Conservation (phyloP, 2,113 vertebrate species). For the Boleophthalmus pectinirostris region DNA sequence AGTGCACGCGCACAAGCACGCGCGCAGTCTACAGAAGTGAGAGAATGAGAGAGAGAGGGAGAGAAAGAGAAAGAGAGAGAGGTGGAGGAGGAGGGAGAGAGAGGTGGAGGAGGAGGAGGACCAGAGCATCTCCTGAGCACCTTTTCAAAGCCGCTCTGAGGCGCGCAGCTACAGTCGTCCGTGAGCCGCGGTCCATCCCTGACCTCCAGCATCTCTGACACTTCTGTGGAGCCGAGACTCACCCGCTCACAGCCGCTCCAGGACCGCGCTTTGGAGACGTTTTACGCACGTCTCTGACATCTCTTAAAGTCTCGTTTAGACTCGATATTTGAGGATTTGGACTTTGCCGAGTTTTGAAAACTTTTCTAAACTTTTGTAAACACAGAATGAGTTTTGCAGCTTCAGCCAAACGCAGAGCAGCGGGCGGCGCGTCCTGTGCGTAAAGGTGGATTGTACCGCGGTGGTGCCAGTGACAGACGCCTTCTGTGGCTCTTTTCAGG, state of each 20-base stretch:
- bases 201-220: not conserved
- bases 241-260: conserved; percentile 27
- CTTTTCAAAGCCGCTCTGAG: conserved; percentile 27
- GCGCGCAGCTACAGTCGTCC: not conserved
- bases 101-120: conserved; percentile 20
- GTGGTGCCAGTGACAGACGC: not conserved
- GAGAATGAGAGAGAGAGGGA: conserved; percentile 46
- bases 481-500: not conserved
- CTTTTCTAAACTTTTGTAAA: conserved; percentile 34
- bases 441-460: conserved; percentile 7
- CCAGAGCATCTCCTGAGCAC: conserved; percentile 60
- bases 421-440: conserved; percentile 3
- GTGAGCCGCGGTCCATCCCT: not conserved
- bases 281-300: conserved; percentile 60
- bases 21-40: conserved; percentile 70
- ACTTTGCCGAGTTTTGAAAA: conserved; percentile 15
- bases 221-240: conserved; percentile 10
- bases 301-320: conserved; percentile 26
- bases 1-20: conserved; percentile 76
- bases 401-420: conserved; percentile 6
- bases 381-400: conserved; percentile 17
- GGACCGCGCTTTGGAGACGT: conserved; percentile 17
- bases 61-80: conserved; percentile 31
- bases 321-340: conserved; percentile 35
- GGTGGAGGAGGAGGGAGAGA: conserved; percentile 7